phyloP scores from a whole-genome alignment of 2,888 invertebrate genomes.

The Erynnis tages region DNA sequence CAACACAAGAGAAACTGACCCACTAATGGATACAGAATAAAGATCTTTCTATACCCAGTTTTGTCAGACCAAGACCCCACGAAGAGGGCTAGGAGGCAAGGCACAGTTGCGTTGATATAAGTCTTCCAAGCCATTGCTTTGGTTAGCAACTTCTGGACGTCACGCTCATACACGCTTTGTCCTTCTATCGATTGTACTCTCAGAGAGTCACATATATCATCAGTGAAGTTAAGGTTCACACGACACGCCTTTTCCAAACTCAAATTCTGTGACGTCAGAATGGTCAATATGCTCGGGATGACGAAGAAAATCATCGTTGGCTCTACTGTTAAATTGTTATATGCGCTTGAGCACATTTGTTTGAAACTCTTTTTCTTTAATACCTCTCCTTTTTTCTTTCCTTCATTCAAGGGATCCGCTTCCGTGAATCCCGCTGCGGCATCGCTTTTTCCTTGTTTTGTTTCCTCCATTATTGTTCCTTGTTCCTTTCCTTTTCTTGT shows the following conservation, averaged over 20 bases:
- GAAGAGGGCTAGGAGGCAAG: constrained; percentile 88
- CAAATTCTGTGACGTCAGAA: constrained; percentile 89
- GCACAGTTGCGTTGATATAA: constrained; percentile 88
- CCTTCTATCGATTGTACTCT: constrained; percentile 83
- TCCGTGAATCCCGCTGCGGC: constrained; percentile 39
- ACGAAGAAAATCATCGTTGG: constrained; percentile 56
- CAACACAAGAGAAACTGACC: constrained; percentile 87
- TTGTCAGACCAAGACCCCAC: constrained; percentile 89
- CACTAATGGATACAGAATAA: constrained; percentile 86
- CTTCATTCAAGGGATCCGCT: constrained; percentile 42
- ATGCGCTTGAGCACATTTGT: constrained; percentile 39
- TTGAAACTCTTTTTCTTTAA: constrained; percentile 37
- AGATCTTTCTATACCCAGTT: constrained; percentile 85
- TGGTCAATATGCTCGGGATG: constrained; percentile 66
- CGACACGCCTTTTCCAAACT: constrained; percentile 92
- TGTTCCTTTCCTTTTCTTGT: no score
- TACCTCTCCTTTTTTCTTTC: constrained; percentile 25
- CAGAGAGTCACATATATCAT: constrained; percentile 87
- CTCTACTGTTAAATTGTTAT: constrained; percentile 58
- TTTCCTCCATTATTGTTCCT: not conserved
- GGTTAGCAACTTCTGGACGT: constrained; percentile 86
- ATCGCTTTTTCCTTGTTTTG: constrained; percentile 25
- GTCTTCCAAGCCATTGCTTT: constrained; percentile 90
- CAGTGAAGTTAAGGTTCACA: constrained; percentile 87
- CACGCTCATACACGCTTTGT: constrained; percentile 74